Base-by-base conservation (phyloP, 1,140 invertebrate genomes). In the Periplaneta americana region DNA sequence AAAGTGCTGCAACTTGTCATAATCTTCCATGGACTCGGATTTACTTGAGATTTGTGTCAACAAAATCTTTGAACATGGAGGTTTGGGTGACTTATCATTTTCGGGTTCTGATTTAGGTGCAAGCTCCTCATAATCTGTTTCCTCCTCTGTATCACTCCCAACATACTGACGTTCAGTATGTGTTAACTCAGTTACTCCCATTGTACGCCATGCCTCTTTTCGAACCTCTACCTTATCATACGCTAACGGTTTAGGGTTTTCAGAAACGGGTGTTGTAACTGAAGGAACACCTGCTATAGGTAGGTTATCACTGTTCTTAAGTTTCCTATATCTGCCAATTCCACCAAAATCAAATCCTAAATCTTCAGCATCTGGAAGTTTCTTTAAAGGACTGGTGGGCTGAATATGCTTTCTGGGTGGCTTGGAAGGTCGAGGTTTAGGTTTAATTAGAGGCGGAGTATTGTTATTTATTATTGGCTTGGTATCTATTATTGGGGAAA, bases 1-100 rank as follows among this genome's bases (percentile, higher is more conserved):
- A 85, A 96, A 94, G 85, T 95, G 94, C 85, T 95, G 93, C n/a
- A 96, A 85, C 80, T 92, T 93, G 86, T 96, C 95, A 86, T 96
- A 96, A 81, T 87, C 82, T 37, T 85, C 84, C 17, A 22, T 17
- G 34, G 78, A 18, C 57, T 82, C 80, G 39, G 78, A 48, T 39
- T 81, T 81, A 34, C n/a, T 31, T 75, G 80, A 81, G 17, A 75
- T 22, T 34, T 81, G 81, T 22, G 39, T 28, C 18, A 77, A n/a
- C 15, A 81, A 35, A 3, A 81, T 81, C 34, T 81, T 81, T 18
- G 81, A 82, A 13, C 34, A 36, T 39, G 39, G 35, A 76, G 11
- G 33, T 18, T 34, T 79, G 22, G 74, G 22, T 10, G 34, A n/a
- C n/a, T 31, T 36, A 78, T 34, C 28, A 28, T 33, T 80, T 31